phyloP scores from a whole-genome alignment of 2,113 vertebrate species.

The Cyprinodon tularosa region DNA sequence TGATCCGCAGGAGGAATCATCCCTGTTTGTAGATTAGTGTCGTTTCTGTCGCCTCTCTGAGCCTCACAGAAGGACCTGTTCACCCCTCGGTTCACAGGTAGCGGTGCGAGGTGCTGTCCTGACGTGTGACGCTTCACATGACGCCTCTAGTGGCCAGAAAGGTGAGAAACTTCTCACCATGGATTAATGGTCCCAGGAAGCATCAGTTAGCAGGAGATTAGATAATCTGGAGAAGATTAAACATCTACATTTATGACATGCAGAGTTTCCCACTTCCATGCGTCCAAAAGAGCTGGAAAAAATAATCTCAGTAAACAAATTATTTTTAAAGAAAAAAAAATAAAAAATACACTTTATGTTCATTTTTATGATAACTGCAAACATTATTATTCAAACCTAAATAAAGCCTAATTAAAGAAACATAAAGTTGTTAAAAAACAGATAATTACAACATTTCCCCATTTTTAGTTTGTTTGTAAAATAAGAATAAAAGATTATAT shows the following conservation, averaged over 20 bases:
- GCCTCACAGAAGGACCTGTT: slow-evolving; percentile 32
- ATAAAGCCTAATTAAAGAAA: too few relatives aligned
- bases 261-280: too few relatives aligned
- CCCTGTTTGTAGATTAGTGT: slow-evolving; percentile 40
- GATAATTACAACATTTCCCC: too few relatives aligned
- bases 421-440: too few relatives aligned
- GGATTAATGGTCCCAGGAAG: slow-evolving; percentile 23
- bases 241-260: background rate
- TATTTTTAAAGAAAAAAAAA: background rate
- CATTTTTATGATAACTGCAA: too few relatives aligned
- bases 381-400: too few relatives aligned
- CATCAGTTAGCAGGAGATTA: background rate
- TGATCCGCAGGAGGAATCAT: slow-evolving; percentile 1
- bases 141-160: slow-evolving; percentile 16
- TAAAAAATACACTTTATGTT: too few relatives aligned
- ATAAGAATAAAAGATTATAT: too few relatives aligned
- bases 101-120: slow-evolving; percentile 18
- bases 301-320: background rate
- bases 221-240: background rate
- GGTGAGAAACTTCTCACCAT: slow-evolving; percentile 44
- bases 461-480: too few relatives aligned
- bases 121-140: slow-evolving; percentile 18
- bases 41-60: slow-evolving; percentile 38
- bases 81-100: background rate
- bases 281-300: too few relatives aligned